Conservation (phyloP, 2,888 invertebrate genomes). For the Aphidius colemani region DNA sequence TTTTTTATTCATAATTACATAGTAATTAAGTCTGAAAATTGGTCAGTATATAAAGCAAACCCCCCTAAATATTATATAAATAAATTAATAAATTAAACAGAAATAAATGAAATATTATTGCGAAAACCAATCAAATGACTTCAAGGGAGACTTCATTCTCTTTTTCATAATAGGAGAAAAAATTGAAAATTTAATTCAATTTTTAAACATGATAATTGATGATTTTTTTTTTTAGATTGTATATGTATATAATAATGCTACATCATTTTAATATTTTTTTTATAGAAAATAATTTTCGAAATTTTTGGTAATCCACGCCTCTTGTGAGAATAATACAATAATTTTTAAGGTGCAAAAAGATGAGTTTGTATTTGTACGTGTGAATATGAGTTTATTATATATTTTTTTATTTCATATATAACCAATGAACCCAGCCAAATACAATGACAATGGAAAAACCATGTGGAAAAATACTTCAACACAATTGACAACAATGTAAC, state of each 20-base stretch:
- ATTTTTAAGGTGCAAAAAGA: constrained; percentile 28
- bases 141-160: no score
- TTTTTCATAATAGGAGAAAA: no score
- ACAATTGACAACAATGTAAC: constrained; percentile 43
- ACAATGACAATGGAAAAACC: constrained; percentile 43
- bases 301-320: constrained; percentile 2
- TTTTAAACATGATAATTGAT: no score
- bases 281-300: not conserved
- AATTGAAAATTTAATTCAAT: no score
- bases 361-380: constrained; percentile 14
- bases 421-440: constrained; percentile 12
- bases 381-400: not conserved
- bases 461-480: constrained; percentile 44
- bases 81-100: no score
- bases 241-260: not conserved
- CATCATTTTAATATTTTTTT: not conserved
- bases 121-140: no score
- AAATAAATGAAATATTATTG: no score
- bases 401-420: constrained; percentile 2
- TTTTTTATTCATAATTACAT: no score
- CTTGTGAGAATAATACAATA: constrained; percentile 7
- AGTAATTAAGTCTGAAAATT: no score
- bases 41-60: no score
- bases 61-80: no score
- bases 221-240: not conserved